Evolutionary conservation across 2,888 invertebrate species (phyloP), one percentile per base, ranked within the genome.

Genomic region (Eristalinus sepulchralis): DNA sequence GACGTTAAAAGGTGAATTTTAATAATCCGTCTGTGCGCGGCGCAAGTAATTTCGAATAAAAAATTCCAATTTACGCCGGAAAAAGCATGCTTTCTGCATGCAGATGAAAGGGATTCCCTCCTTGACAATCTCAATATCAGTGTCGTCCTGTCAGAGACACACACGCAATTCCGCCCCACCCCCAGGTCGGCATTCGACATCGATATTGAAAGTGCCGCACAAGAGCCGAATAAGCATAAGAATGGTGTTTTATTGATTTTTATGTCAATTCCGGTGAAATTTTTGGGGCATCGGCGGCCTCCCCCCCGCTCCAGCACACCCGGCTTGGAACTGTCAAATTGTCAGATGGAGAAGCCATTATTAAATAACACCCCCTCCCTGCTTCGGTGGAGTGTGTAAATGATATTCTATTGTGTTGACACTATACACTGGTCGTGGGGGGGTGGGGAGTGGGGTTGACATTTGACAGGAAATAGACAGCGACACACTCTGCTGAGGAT

Each of bases 391-490:
- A 79, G 72, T 59, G 81, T 72, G 84, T 62, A 84, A 84, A 85
- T 68, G 84, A 85, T 85, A 85, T 81, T 77, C 81, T 33, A 77
- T 85, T 77, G 47, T 47, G 84, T 72, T 81, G 84, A 77, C 73
- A 62, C 60, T n/a, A 8, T 17, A 47, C 47, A 34, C 9, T 17
- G 64, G 64, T 34, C 31, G 36, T 33, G 55, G 34, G 27, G 59
- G 27, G n/a, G 31, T 1, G 27, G n/a, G 17, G 27, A 8, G 9
- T 22, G 22, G 33, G 60, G 20, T 8, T 85, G 85, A 82, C 81
- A 85, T 85, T 82, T 85, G 85, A 85, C 77, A 78, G 63, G 11
- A 22, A 64, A 36, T 24, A 59, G 17, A 27, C 33, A 36, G 36
- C 10, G n/a, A 33, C 11, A 66, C 31, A 33, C 24, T 64, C 57